Percentiles rank a stretch among this genome's conserved stretches.
These are phyloP conservation scores for Brassicogethes aeneus DNA, from an alignment of 2,888 invertebrate species.

Conservation along the genomic window DNA sequence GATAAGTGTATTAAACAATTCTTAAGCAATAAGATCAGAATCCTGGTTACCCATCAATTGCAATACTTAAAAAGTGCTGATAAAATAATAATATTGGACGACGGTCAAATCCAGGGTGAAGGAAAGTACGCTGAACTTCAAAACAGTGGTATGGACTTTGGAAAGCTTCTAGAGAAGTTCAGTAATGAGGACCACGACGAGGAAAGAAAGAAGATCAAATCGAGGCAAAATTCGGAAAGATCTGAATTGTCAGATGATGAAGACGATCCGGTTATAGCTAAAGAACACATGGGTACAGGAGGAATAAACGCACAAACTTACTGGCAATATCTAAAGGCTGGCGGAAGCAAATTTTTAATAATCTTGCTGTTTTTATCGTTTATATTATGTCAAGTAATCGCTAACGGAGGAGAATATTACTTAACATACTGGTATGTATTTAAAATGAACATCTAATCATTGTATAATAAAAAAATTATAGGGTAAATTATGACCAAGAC, in stretches of 20 bases:
- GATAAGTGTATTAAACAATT: slow-evolving; percentile 59
- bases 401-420: slow-evolving; percentile 60
- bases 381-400: slow-evolving; percentile 49
- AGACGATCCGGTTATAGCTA: slow-evolving; percentile 28
- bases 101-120: slow-evolving; percentile 42
- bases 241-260: slow-evolving; percentile 33
- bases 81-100: slow-evolving; percentile 37
- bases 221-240: slow-evolving; percentile 31
- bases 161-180: slow-evolving; percentile 15
- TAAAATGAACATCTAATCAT: background rate
- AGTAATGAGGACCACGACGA: slow-evolving; percentile 27
- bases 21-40: slow-evolving; percentile 50
- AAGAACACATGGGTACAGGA: slow-evolving; percentile 31
- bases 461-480: slow-evolving; percentile 12
- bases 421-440: slow-evolving; percentile 54
- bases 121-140: slow-evolving; percentile 43
- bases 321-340: slow-evolving; percentile 44
- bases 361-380: slow-evolving; percentile 42
- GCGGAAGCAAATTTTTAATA: slow-evolving; percentile 43
- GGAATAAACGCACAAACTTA: slow-evolving; percentile 35
- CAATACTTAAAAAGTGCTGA: slow-evolving; percentile 44
- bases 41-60: slow-evolving; percentile 64
- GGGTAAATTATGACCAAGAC: slow-evolving; percentile 31
- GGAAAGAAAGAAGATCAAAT: slow-evolving; percentile 29
- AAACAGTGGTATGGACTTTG: slow-evolving; percentile 43